Evolutionary conservation across 2,113 vertebrate genomes (phyloP), one percentile per base, ranked within the genome.

Genomic region (Myotis yumanensis): DNA sequence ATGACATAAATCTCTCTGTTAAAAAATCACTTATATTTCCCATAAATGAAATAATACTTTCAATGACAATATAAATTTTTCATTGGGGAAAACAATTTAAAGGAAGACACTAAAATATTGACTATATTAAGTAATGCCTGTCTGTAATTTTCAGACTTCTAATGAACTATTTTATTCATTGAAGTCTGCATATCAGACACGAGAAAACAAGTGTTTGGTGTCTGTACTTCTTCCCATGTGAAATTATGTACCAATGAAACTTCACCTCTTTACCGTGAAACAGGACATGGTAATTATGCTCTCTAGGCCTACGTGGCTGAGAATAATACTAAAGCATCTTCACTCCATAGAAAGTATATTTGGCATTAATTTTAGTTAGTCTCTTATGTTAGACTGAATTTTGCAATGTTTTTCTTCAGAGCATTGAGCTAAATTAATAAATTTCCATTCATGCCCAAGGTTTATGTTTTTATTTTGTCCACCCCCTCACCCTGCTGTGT

Each of bases 361-460:
- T 48, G 48, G 2, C 20, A 35, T 16, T 87, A 59, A 84, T 84
- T 66, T 71, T 54, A 32, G 16, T 84, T 86, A 23, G 25, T 87
- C 59, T 88, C 20, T 59, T 23, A 76, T 81, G 46, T 88, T 75
- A 59, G 43, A 48, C 30, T 91, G n/a, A 90, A 85, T 81, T 97
- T 85, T 93, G 46, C 20, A 18, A 46, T 76, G 40, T n/a, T 80
- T 79, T 92, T 95, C 90, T 90, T 95, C 69, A 52, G 73, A 72
- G 81, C 22, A 79, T 46, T 93, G 43, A 69, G 23, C 51, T 93
- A 87, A 95, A 84, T 57, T n/a, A 90, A 75, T 68, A 11, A 35
- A 91, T 96, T 93, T 86, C 7, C 22, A 76, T 43, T 92, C 43
- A 30, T 62, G 43, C 84, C 48, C 16, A 77, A 25, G 52, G 8